phyloP scores from a whole-genome alignment of 2,797 vertebrate species.

The Xenopus petersii region DNA sequence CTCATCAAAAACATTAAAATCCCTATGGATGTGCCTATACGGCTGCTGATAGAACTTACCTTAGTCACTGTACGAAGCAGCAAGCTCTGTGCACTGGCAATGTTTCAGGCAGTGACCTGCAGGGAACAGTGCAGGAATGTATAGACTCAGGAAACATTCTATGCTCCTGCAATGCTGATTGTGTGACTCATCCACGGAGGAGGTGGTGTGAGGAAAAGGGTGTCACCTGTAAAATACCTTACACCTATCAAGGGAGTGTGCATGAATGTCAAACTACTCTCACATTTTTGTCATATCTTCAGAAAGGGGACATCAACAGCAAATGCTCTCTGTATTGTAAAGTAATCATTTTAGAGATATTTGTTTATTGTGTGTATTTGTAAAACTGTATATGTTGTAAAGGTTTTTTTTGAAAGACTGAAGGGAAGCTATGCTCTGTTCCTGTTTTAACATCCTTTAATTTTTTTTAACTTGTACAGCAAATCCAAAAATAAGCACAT shows the following conservation, averaged over 20 bases:
- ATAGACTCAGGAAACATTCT: slow-evolving; percentile 52
- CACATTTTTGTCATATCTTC: slow-evolving; percentile 39
- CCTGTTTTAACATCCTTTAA: too few species aligned
- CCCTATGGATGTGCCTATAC: too few species aligned
- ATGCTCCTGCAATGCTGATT: slow-evolving; percentile 53
- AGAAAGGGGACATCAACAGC: neutral
- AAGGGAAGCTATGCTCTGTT: too few species aligned
- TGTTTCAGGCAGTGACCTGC: slow-evolving; percentile 32
- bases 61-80: neutral
- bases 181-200: slow-evolving; percentile 68
- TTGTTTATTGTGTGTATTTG: too few species aligned
- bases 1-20: too few species aligned
- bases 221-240: slow-evolving; percentile 69
- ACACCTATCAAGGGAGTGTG: slow-evolving; percentile 19
- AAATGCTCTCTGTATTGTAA: too few species aligned
- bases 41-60: neutral
- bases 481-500: too few species aligned
- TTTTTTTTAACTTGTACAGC: too few species aligned
- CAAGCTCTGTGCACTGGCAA: neutral
- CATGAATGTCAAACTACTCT: slow-evolving; percentile 27
- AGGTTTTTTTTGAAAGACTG: too few species aligned
- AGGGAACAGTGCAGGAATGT: slow-evolving; percentile 42
- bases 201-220: slow-evolving; percentile 71
- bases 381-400: too few species aligned
- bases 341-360: too few species aligned